Evolutionary conservation across 2,113 vertebrate species (phyloP).

Genomic region (Daboia siamensis): DNA sequence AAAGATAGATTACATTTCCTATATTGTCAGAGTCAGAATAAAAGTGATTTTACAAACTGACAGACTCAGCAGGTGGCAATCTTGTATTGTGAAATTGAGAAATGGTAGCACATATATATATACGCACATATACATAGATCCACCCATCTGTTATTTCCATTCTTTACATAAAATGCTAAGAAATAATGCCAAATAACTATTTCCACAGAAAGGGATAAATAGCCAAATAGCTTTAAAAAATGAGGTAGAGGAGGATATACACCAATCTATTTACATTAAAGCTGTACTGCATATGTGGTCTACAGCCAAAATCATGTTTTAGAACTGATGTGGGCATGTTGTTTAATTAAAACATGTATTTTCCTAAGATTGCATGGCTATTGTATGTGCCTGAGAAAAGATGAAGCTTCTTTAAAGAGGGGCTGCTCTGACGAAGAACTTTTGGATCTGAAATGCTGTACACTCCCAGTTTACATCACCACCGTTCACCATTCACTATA

Average conservation of each 20-base stretch:
- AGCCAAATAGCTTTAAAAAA: neutral
- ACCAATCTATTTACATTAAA: neutral
- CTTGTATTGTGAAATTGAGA: conserved; percentile 25
- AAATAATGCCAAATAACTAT: neutral
- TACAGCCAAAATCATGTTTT: neutral
- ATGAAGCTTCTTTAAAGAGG: neutral
- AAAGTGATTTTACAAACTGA: neutral
- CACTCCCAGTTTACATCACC: neutral
- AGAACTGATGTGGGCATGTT: neutral
- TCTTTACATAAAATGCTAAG: neutral
- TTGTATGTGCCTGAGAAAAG: neutral
- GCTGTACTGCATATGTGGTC: neutral
- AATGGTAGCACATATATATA: neutral
- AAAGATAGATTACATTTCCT: neutral
- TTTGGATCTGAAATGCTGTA: neutral
- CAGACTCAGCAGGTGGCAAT: conserved; percentile 54
- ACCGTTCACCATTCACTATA: neutral
- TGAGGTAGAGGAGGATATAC: neutral
- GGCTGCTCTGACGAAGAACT: neutral
- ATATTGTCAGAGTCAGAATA: neutral
- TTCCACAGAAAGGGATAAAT: neutral
- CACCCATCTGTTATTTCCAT: neutral
- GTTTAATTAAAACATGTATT: neutral
- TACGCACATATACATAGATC: neutral
- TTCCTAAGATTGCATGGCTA: neutral